phyloP scores from a whole-genome alignment of 2,888 invertebrate species.

The Drosophila birchii region DNA sequence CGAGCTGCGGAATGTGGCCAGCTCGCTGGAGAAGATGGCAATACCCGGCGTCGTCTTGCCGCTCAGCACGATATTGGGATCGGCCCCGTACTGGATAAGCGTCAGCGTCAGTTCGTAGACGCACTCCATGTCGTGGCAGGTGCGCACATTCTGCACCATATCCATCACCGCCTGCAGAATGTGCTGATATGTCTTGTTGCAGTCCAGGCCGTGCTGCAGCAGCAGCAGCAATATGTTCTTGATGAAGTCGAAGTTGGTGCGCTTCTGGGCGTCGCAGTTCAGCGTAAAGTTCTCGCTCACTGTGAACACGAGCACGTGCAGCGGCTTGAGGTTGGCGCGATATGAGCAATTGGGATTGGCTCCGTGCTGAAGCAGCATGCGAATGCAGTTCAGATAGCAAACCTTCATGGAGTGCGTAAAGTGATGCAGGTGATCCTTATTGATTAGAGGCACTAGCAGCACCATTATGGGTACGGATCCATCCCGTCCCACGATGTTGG shows the following conservation, averaged over 20 bases:
- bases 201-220: slow-evolving; percentile 89
- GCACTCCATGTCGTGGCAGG: slow-evolving; percentile 88
- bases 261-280: slow-evolving; percentile 88
- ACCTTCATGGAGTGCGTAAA: slow-evolving; percentile 91
- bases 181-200: slow-evolving; percentile 88
- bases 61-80: slow-evolving; percentile 88
- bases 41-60: slow-evolving; percentile 84
- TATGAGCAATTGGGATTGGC: slow-evolving; percentile 91
- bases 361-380: slow-evolving; percentile 89
- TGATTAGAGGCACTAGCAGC: slow-evolving; percentile 90
- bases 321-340: slow-evolving; percentile 88
- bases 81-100: slow-evolving; percentile 90
- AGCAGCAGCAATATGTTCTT: slow-evolving; percentile 88
- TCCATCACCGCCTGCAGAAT: slow-evolving; percentile 89
- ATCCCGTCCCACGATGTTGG: slow-evolving; percentile 89
- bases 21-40: slow-evolving; percentile 84
- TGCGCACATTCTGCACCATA: slow-evolving; percentile 89
- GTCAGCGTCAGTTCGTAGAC: slow-evolving; percentile 89
- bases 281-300: slow-evolving; percentile 90
- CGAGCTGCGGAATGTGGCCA: slow-evolving; percentile 84
- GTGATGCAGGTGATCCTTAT: slow-evolving; percentile 90
- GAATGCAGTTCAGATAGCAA: slow-evolving; percentile 89
- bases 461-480: slow-evolving; percentile 91
- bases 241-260: slow-evolving; percentile 89
- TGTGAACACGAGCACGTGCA: slow-evolving; percentile 89